Conservation (phyloP, 2,113 vertebrate species). For the Potamarius usumacintae region DNA sequence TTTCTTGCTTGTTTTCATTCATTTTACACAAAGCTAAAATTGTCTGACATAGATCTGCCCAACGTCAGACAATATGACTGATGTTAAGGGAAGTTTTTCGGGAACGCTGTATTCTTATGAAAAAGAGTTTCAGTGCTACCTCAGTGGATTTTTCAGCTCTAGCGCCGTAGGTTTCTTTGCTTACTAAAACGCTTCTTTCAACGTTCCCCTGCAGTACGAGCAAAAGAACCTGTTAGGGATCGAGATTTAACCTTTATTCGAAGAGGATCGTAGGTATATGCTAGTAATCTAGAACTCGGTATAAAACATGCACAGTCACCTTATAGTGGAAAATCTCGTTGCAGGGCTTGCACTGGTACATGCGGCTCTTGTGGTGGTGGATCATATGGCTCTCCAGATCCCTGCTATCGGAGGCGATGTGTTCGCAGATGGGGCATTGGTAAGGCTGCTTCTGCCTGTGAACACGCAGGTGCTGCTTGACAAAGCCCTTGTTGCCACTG, state of each 20-base stretch:
- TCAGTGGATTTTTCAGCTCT: not conserved
- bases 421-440: constrained; percentile 97
- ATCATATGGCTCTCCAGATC: constrained; percentile 95
- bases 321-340: constrained; percentile 90
- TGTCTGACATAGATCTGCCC: too few relatives aligned
- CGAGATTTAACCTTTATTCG: not conserved
- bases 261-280: not conserved
- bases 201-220: too few relatives aligned
- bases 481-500: constrained; percentile 93
- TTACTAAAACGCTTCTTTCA: not conserved
- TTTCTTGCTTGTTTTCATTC: too few relatives aligned
- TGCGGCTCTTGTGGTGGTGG: constrained; percentile 90
- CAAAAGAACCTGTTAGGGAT: not conserved
- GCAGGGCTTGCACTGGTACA: constrained; percentile 90
- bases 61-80: too few relatives aligned
- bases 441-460: constrained; percentile 91
- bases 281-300: not conserved
- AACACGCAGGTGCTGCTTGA: constrained; percentile 92
- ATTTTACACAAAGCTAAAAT: too few relatives aligned
- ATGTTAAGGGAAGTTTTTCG: too few relatives aligned
- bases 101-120: not conserved
- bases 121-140: not conserved
- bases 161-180: not conserved
- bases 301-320: constrained; percentile 69
- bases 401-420: constrained; percentile 84